Evolutionary conservation across 2,113 vertebrate genomes (phyloP).

Genomic region (Polypterus senegalus): DNA sequence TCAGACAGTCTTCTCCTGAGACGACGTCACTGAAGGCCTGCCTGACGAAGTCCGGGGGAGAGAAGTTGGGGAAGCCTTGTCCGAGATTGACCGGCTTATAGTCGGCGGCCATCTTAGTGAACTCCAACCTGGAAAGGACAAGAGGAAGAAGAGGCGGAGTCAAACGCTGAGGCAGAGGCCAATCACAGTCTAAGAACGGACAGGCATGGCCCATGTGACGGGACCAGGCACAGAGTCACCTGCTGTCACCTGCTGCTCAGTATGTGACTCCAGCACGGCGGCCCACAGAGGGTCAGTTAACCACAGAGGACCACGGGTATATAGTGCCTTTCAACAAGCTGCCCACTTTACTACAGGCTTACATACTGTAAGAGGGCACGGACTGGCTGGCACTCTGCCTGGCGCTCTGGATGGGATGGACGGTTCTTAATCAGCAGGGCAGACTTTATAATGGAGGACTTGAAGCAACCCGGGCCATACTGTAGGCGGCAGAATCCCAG

Average conservation of each 20-base stretch:
- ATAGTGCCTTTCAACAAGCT: neutral
- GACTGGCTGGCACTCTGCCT: too few relatives aligned
- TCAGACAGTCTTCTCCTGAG: constrained; percentile 37
- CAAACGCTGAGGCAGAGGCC: neutral
- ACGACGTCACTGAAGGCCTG: constrained; percentile 58
- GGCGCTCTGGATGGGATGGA: too few relatives aligned
- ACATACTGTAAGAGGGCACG: too few relatives aligned
- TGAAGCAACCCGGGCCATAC: too few relatives aligned
- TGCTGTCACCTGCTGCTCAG: neutral
- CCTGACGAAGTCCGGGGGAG: constrained; percentile 63
- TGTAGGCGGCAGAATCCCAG: too few relatives aligned
- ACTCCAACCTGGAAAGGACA: constrained; percentile 66
- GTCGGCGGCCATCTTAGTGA: constrained; percentile 50
- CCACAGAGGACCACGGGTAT: neutral
- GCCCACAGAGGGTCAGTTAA: neutral
- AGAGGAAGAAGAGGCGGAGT: constrained; percentile 9
- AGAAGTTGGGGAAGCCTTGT: constrained; percentile 84
- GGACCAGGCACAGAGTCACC: neutral
- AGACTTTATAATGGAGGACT: too few relatives aligned
- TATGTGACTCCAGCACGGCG: too few relatives aligned
- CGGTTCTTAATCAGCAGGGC: too few relatives aligned
- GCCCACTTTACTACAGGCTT: too few relatives aligned
- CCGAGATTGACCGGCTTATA: constrained; percentile 77
- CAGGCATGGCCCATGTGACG: neutral
- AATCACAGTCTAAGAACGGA: accelerated